These are phyloP conservation scores for Cervus canadensis DNA, from an alignment of 2,113 vertebrate species.

Conservation along the genomic window DNA sequence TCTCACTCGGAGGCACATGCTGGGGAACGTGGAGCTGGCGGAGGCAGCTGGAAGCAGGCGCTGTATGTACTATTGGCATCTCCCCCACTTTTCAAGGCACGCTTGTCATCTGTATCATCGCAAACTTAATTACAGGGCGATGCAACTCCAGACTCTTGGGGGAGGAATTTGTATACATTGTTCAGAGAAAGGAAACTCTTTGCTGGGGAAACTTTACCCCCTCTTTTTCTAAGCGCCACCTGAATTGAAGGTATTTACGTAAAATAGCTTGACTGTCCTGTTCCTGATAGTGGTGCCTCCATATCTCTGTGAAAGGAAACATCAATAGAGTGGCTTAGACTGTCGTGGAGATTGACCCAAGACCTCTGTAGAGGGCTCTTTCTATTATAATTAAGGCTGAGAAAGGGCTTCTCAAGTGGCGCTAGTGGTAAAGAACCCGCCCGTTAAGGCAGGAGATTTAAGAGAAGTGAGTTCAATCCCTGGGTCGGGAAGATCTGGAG, in stretches of 20 bases:
- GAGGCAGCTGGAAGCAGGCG: slow-evolving; percentile 73
- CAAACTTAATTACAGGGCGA: slow-evolving; percentile 67
- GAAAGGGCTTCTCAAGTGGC: background rate
- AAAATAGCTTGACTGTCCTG: background rate
- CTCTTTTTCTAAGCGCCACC: background rate
- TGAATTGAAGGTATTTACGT: background rate
- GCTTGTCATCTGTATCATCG: slow-evolving; percentile 72
- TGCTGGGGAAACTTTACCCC: background rate
- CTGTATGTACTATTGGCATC: slow-evolving; percentile 61
- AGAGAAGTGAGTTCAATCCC: background rate
- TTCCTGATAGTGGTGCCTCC: background rate
- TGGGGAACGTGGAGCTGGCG: slow-evolving; percentile 27
- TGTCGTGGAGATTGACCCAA: background rate
- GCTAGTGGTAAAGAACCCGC: background rate
- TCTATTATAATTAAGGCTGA: background rate
- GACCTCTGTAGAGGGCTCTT: background rate
- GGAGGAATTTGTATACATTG: slow-evolving; percentile 6
- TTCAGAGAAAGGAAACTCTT: background rate
- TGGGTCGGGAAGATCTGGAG: background rate
- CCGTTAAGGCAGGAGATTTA: background rate
- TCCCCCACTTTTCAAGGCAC: slow-evolving; percentile 72
- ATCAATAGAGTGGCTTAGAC: background rate
- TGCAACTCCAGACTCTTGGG: slow-evolving; percentile 56
- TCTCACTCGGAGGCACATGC: slow-evolving; percentile 64
- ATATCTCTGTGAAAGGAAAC: background rate